These are phyloP conservation scores for Phymatocera aterrima DNA, from an alignment of 2,888 invertebrate species.

Conservation along the genomic window DNA sequence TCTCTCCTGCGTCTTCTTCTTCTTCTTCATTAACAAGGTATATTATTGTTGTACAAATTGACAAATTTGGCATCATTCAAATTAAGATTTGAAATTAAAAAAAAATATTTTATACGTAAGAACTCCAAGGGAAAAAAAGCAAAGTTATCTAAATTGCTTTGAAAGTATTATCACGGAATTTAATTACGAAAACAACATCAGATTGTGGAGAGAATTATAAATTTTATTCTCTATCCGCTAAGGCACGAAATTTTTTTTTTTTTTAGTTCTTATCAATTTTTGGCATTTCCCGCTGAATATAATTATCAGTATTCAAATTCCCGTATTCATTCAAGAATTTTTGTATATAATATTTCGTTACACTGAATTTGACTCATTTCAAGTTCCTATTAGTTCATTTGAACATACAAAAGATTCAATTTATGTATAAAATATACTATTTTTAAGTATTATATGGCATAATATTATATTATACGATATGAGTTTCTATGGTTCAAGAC, in stretches of 20 bases:
- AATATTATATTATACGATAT: background rate
- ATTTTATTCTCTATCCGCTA: conserved; percentile 19
- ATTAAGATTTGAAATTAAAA: background rate
- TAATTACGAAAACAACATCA: conserved; percentile 12
- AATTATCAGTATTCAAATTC: conserved; percentile 16
- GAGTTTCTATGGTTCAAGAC: conserved; percentile 82
- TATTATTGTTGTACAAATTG: conserved; percentile 34
- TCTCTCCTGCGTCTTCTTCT: conserved; percentile 23
- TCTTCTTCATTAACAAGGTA: conserved; percentile 2
- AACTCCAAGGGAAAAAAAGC: background rate
- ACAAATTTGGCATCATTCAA: background rate
- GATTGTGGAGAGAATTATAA: conserved; percentile 1
- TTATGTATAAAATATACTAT: conserved; percentile 10
- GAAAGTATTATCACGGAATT: conserved; percentile 1
- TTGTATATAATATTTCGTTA: conserved; percentile 46
- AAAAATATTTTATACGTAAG: no score
- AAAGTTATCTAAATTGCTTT: background rate
- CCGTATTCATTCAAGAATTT: conserved; percentile 26
- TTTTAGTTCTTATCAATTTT: conserved; percentile 2
- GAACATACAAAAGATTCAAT: conserved; percentile 25
- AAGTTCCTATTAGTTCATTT: conserved; percentile 25
- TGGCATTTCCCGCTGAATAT: conserved; percentile 36
- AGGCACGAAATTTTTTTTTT: conserved; percentile 39
- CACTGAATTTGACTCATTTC: conserved; percentile 29
- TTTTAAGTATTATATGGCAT: conserved; percentile 38